Percentiles rank a stretch among this genome's conserved stretches.
phyloP scores from a whole-genome alignment of 2,797 vertebrate genomes.

The Lutjanus campechanus region DNA sequence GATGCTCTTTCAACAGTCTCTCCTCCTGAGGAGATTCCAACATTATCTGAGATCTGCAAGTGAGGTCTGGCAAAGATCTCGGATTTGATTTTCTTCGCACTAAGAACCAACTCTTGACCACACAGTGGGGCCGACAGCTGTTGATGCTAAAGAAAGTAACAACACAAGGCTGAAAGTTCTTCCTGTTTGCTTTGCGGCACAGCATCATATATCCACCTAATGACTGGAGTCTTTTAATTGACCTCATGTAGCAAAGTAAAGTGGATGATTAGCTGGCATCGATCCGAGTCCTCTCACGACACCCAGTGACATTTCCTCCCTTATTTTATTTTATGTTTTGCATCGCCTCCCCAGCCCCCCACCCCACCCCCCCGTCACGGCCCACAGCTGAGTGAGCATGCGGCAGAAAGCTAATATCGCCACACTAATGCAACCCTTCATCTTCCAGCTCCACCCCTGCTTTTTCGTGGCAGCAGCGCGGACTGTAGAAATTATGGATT shows the following conservation, averaged over 20 bases:
- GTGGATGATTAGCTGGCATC: slow-evolving; percentile 75
- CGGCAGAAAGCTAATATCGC: slow-evolving; percentile 59
- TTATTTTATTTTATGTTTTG: slow-evolving; percentile 52
- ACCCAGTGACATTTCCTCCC: slow-evolving; percentile 63
- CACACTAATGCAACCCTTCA: slow-evolving; percentile 71
- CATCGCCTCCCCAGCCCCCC: slow-evolving; percentile 1
- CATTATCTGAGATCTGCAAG: too few species aligned
- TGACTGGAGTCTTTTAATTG: slow-evolving; percentile 67
- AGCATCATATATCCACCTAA: slow-evolving; percentile 22
- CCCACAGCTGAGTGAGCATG: slow-evolving; percentile 49
- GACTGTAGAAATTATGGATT: slow-evolving; percentile 69
- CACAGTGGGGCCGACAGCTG: too few species aligned
- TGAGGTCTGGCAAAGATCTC: too few species aligned
- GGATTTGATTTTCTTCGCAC: too few species aligned
- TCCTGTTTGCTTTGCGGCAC: slow-evolving; percentile 26
- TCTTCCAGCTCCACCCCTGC: slow-evolving; percentile 55
- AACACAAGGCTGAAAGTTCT: not conserved
- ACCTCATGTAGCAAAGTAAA: slow-evolving; percentile 70
- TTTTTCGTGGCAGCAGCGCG: slow-evolving; percentile 34
- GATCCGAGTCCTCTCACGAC: slow-evolving; percentile 60
- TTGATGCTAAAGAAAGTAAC: not conserved
- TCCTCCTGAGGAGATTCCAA: too few species aligned
- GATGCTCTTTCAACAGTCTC: too few species aligned
- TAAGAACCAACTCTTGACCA: too few species aligned
- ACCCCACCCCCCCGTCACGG: not conserved